Percentiles rank a stretch among this genome's conserved stretches.
phyloP scores from a whole-genome alignment of 2,888 invertebrate genomes.

The Cerastis leucographa region DNA sequence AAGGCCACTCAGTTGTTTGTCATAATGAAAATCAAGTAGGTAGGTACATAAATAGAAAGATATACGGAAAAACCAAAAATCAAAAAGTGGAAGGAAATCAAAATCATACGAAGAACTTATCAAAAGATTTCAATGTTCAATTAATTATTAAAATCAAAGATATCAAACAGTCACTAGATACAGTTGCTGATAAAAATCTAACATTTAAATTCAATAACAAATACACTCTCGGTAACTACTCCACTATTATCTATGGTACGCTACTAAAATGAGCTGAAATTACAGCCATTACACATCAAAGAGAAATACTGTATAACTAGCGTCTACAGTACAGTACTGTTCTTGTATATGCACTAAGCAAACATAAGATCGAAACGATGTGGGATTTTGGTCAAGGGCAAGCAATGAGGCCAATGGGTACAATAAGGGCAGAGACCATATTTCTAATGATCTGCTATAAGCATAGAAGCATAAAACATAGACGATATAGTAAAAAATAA shows the following conservation, averaged over 20 bases:
- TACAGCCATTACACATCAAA: constrained; percentile 33
- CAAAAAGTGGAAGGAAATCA: not conserved
- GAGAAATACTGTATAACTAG: constrained; percentile 34
- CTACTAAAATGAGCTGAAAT: constrained; percentile 37
- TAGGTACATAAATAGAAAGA: not conserved
- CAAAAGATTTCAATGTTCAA: not conserved
- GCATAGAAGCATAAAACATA: constrained; percentile 13
- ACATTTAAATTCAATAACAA: constrained; percentile 9
- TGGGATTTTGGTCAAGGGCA: constrained; percentile 63
- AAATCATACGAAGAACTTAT: not conserved
- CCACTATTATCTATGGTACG: not conserved
- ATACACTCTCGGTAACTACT: constrained; percentile 5
- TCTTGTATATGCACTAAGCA: constrained; percentile 43
- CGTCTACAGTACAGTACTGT: no score
- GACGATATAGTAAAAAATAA: not conserved
- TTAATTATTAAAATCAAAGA: constrained; percentile 19
- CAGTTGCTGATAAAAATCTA: constrained; percentile 4
- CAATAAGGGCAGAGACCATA: constrained; percentile 48
- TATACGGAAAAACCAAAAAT: constrained; percentile 1
- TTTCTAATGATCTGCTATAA: constrained; percentile 21
- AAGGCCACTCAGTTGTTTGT: not conserved
- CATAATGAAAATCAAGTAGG: constrained; percentile 13
- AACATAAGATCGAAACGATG: constrained; percentile 44
- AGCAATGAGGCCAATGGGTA: constrained; percentile 44
- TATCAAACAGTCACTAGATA: constrained; percentile 11